Base-by-base conservation (phyloP, 2,888 invertebrate species). In the Augiades crinisus region DNA sequence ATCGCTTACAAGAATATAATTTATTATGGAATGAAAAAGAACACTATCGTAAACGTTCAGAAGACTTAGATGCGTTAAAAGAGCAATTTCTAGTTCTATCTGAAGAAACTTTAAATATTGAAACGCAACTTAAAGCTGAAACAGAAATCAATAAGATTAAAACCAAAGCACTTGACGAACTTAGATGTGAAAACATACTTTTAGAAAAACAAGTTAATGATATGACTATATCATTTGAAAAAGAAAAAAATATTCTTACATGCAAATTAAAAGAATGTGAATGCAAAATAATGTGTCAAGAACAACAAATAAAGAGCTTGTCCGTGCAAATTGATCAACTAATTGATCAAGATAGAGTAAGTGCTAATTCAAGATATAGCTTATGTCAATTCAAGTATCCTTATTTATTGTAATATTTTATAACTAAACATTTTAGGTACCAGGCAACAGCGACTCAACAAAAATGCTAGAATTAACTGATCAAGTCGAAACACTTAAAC, bases 241-340 rank as follows among this genome's bases (percentile, higher is more conserved):
- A 84, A 54, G 91, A 92, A 60, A 85, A 83, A 62, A 91, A 90
- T 63, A 58, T 63, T 45, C 67, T 91, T 14, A 64, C 81, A 45
- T 87, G 89, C 60, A 90, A 90, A 72, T 68, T 91, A 27, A 80
- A 87, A 58, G 91, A 91, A 74, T 74, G 81, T 33, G 91, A 92
- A 63, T 89, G 90, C 54, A 86, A 86, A 67, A 77, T 90, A 13
- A 87, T 91, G 70, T 91, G 92, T 56, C 91, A 91, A 72, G 91
- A 90, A 47, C 85, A 90, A 60, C 92, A 92, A 77, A 91, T 92
- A 30, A 90, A 84, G 70, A 82, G 84, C 64, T 71, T 92, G 52
- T 83, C 90, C 0, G 56, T 70, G 47, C 91, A 92, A 72, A 86
- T 92, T 33, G 91, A 91, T 62, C 75, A 75, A 56, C 67, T 92